Conservation (phyloP, 2,888 invertebrate species). For the Drosophila heteroneura region DNA sequence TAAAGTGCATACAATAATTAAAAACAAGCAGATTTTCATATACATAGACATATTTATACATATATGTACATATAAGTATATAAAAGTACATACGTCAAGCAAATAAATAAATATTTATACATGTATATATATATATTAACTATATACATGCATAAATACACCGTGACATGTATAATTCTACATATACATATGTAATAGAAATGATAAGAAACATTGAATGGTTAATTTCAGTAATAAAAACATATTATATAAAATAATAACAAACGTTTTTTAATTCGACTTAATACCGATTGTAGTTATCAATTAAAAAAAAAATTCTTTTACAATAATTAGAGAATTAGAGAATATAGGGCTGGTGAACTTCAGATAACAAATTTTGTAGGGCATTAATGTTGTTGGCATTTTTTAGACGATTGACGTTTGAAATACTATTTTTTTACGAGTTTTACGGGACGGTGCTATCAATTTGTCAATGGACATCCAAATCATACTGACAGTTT, state of each 20-base stretch:
- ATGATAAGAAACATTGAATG: constrained; percentile 66
- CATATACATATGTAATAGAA: constrained; percentile 60
- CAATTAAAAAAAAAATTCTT: background rate
- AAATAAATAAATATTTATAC: constrained; percentile 20
- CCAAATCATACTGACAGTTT: background rate
- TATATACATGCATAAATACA: constrained; percentile 27
- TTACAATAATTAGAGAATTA: background rate
- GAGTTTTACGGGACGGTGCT: background rate
- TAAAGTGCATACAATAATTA: constrained; percentile 69
- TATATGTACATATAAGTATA: constrained; percentile 32
- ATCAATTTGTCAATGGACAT: background rate
- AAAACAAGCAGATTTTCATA: constrained; percentile 49
- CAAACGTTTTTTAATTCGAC: background rate
- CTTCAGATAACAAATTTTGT: background rate
- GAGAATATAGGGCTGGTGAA: background rate
- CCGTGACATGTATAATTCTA: constrained; percentile 48
- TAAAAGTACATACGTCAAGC: constrained; percentile 20
- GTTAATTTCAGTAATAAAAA: constrained; percentile 75
- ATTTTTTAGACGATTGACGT: background rate
- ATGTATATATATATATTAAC: constrained; percentile 17
- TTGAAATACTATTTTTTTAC: background rate
- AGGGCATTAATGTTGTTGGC: background rate
- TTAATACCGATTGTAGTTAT: background rate
- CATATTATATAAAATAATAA: constrained; percentile 54
- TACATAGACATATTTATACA: constrained; percentile 39